Evolutionary conservation across 2,888 invertebrate species (phyloP).

Genomic region (Parnassius mnemosyne): DNA sequence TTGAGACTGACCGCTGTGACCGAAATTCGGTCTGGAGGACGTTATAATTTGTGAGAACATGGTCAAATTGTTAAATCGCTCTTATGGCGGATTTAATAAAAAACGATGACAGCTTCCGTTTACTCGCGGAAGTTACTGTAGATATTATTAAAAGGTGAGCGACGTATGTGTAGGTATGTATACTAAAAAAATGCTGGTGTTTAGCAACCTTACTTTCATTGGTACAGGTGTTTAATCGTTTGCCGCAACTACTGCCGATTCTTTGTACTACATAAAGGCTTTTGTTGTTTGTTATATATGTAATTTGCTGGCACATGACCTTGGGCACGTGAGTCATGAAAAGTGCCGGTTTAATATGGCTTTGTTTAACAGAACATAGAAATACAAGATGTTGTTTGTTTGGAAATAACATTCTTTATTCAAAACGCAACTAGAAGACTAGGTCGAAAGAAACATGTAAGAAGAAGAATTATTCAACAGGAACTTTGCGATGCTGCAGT

Average conservation of each 20-base stretch:
- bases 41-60: too few relatives aligned
- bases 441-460: background rate
- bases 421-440: too few relatives aligned
- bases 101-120: background rate
- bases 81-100: background rate
- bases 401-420: too few relatives aligned
- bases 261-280: conserved; percentile 4
- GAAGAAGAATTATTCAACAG: too few relatives aligned
- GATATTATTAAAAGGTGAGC: background rate
- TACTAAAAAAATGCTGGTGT: background rate
- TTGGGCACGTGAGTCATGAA: conserved; percentile 7
- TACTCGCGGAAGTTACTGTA: background rate
- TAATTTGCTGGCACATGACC: conserved; percentile 6
- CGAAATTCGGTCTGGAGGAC: too few relatives aligned
- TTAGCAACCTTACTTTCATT: background rate
- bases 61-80: too few relatives aligned
- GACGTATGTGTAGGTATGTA: background rate
- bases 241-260: background rate
- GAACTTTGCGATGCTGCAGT: too few relatives aligned
- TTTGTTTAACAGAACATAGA: background rate
- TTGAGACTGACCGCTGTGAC: too few relatives aligned
- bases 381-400: background rate
- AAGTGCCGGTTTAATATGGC: background rate
- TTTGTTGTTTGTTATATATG: conserved; percentile 7
- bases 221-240: conserved; percentile 9